Conservation (phyloP, 2,113 vertebrate species). For the Struthidea cinerea region DNA sequence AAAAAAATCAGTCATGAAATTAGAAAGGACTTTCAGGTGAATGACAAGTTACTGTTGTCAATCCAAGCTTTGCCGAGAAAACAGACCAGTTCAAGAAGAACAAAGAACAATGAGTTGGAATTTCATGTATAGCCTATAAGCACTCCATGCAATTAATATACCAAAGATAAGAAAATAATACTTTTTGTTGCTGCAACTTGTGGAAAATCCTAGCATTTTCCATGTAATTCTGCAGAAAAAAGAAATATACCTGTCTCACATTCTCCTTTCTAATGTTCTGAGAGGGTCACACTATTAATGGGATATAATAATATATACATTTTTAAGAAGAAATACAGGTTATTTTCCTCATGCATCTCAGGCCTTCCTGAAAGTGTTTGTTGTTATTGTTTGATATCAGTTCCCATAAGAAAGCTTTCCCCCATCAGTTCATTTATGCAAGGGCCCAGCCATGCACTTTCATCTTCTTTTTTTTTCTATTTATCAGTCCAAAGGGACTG, state of each 20-base stretch:
- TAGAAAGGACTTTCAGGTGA: conserved; percentile 24
- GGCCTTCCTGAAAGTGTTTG: not conserved
- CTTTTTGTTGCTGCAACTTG: not conserved
- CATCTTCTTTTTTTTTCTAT: not conserved
- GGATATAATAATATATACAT: not conserved
- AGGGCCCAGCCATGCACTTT: not conserved
- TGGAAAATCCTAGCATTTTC: not conserved
- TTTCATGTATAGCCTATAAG: not conserved
- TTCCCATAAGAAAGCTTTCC: not conserved
- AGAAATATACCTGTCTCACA: not conserved
- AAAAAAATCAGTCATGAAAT: not conserved
- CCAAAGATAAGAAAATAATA: not conserved
- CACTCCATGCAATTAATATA: not conserved
- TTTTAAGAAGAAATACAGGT: not conserved
- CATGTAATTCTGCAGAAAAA: not conserved
- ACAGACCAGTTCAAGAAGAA: not conserved
- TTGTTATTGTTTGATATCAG: not conserved
- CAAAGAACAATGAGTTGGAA: not conserved
- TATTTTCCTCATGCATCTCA: not conserved
- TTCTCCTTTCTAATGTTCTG: not conserved
- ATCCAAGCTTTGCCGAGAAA: not conserved
- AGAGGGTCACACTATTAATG: not conserved
- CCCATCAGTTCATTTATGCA: not conserved
- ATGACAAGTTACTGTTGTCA: conserved; percentile 12
- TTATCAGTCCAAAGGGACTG: not conserved